Percentiles rank a stretch among this genome's conserved stretches.
Evolutionary conservation across 2,888 invertebrate species (phyloP).

Genomic region (Amphipoea lucens): DNA sequence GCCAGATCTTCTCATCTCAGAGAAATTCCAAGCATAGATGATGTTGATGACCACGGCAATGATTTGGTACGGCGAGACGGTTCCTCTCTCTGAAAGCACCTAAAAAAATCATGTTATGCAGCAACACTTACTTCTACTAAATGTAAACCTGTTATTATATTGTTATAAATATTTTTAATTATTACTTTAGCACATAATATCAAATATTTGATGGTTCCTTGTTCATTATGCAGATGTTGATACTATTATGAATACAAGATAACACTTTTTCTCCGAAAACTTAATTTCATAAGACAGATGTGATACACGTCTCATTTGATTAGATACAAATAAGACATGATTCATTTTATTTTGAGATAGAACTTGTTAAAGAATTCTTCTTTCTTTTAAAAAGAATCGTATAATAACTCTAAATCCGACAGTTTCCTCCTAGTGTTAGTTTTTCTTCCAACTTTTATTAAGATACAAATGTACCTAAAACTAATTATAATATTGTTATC

Average conservation of each 20-base stretch:
- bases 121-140: slow-evolving; percentile 17
- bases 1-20: background rate
- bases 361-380: background rate
- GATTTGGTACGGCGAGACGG: background rate
- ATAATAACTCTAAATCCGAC: background rate
- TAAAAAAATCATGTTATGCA: slow-evolving; percentile 22
- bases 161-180: slow-evolving; percentile 28
- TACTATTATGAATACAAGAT: background rate
- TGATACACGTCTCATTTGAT: background rate
- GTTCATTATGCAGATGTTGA: slow-evolving; percentile 1
- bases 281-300: too few species aligned
- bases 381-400: background rate
- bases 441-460: background rate
- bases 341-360: slow-evolving; percentile 4
- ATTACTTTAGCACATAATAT: slow-evolving; percentile 9
- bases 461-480: background rate
- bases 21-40: too few species aligned
- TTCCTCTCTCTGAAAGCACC: background rate
- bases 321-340: slow-evolving; percentile 1
- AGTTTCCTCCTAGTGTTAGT: background rate
- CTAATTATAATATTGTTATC: slow-evolving; percentile 16
- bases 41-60: background rate
- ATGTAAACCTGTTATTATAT: slow-evolving; percentile 22
- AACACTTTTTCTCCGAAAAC: background rate
- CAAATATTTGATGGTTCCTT: background rate